These are phyloP conservation scores for Dipodomys merriami DNA, from an alignment of 2,113 vertebrate species.

Conservation along the genomic window DNA sequence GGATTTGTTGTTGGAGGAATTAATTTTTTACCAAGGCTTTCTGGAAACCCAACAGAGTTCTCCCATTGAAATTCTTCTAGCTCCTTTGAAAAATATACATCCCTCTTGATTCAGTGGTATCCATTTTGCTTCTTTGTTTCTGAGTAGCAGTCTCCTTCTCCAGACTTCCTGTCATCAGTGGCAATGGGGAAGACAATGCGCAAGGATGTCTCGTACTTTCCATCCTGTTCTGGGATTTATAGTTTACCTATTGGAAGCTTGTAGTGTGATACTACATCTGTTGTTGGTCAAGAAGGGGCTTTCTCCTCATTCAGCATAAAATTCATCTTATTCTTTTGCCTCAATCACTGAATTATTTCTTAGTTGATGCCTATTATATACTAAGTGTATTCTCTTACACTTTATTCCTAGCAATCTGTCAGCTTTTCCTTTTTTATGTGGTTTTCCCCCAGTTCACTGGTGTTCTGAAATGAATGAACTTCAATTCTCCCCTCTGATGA, in stretches of 20 bases:
- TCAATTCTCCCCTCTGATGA: constrained; percentile 68
- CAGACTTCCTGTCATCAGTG: neutral
- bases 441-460: constrained; percentile 41
- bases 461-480: constrained; percentile 56
- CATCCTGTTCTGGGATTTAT: neutral
- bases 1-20: no score
- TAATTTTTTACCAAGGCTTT: neutral
- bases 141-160: neutral
- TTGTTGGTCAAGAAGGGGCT: neutral
- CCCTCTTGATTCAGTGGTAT: neutral
- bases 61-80: constrained; percentile 24
- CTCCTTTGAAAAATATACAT: neutral
- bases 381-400: neutral
- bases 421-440: constrained; percentile 11
- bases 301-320: constrained; percentile 13
- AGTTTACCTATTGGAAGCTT: constrained; percentile 16
- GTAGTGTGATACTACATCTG: constrained; percentile 19
- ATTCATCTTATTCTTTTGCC: constrained; percentile 39
- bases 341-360: constrained; percentile 43
- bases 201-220: neutral
- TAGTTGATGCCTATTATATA: neutral
- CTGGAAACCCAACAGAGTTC: constrained; percentile 25
- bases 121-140: constrained; percentile 41
- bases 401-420: constrained; percentile 54
- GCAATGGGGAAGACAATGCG: constrained; percentile 24